phyloP scores from a whole-genome alignment of 2,797 vertebrate genomes.

The Mallotus villosus region DNA sequence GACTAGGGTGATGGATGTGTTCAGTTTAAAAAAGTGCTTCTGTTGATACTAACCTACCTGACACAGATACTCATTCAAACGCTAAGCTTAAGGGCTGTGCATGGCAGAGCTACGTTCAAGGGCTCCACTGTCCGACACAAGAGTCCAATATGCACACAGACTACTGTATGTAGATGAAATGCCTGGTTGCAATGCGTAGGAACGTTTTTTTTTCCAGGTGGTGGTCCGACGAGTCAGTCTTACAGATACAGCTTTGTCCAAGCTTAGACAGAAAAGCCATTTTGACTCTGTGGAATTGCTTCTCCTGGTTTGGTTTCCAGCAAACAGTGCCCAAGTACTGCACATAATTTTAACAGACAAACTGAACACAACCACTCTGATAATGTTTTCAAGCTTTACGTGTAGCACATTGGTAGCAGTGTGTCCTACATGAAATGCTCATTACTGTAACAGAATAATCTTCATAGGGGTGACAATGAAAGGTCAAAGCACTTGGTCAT shows the following conservation, averaged over 20 bases:
- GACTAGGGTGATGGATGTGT: constrained; percentile 79
- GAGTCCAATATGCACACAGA: constrained; percentile 26
- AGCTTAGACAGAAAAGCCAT: constrained; percentile 7
- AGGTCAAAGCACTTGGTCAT: not conserved
- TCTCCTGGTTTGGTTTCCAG: not conserved
- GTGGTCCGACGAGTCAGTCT: constrained; percentile 20
- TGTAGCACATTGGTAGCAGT: not conserved
- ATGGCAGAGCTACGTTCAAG: constrained; percentile 34
- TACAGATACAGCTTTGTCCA: constrained; percentile 18
- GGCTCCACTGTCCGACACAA: constrained; percentile 39
- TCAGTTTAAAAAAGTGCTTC: constrained; percentile 75
- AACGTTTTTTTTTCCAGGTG: constrained; percentile 33
- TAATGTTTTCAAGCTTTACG: not conserved
- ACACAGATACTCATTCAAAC: constrained; percentile 83
- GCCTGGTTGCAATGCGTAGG: constrained; percentile 40
- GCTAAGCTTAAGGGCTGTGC: constrained; percentile 63
- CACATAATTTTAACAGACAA: not conserved
- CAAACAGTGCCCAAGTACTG: not conserved
- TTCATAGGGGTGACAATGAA: no score
- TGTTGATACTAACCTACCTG: constrained; percentile 74
- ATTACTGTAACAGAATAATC: no score
- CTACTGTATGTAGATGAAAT: constrained; percentile 39
- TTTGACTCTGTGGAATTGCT: constrained; percentile 1
- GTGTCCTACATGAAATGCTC: no score
- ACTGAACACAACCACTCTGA: not conserved